phyloP scores from a whole-genome alignment of 2,888 invertebrate species.

The Tenthredo notha region DNA sequence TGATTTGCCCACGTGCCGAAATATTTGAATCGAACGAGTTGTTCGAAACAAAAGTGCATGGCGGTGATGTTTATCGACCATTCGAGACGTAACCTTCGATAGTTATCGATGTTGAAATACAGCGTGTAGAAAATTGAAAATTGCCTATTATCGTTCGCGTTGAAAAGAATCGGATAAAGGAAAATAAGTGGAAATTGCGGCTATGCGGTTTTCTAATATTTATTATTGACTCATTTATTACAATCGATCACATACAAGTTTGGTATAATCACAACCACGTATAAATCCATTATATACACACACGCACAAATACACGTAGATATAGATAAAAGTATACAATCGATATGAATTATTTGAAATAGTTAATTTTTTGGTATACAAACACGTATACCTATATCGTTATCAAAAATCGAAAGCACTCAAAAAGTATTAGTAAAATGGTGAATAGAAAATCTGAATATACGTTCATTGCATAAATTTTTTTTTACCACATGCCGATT shows the following conservation, averaged over 20 bases:
- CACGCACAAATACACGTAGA: not conserved
- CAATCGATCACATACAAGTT: not conserved
- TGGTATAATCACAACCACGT: conserved; percentile 22
- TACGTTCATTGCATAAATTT: not conserved
- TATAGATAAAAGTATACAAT: not conserved
- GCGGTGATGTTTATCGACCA: too few relatives aligned
- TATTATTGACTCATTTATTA: conserved; percentile 12
- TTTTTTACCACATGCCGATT: not conserved
- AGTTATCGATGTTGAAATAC: too few relatives aligned
- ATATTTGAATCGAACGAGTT: too few relatives aligned
- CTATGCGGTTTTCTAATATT: not conserved
- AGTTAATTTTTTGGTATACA: not conserved
- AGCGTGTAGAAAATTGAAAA: too few relatives aligned
- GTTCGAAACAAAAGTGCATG: too few relatives aligned
- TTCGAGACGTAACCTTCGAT: too few relatives aligned
- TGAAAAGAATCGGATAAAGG: not conserved
- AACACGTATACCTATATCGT: not conserved
- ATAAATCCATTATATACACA: not conserved
- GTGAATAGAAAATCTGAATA: not conserved
- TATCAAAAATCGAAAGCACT: conserved; percentile 19
- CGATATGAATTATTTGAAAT: not conserved
- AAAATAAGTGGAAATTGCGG: not conserved
- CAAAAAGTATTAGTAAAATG: not conserved
- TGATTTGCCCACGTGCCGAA: too few relatives aligned
- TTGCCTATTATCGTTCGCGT: too few relatives aligned